Percentiles rank a stretch among this genome's conserved stretches.
Conservation (phyloP, 2,888 invertebrate species). For the Hylaea fasciaria region DNA sequence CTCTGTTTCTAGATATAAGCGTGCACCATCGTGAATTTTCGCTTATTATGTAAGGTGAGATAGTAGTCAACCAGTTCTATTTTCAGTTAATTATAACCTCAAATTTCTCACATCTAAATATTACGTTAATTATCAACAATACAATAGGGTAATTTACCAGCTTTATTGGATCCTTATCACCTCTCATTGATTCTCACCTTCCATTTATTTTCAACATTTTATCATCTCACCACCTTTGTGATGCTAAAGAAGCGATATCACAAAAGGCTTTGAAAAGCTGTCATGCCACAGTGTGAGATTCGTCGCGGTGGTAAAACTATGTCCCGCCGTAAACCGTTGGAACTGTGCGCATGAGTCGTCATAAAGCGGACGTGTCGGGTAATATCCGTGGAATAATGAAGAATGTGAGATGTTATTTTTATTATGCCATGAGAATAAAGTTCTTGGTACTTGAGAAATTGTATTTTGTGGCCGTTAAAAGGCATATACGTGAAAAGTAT, state of each 20-base stretch:
- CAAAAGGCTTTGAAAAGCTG: conserved; percentile 41
- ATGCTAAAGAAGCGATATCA: conserved; percentile 47
- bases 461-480: too few relatives aligned
- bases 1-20: too few relatives aligned
- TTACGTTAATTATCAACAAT: too few relatives aligned
- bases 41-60: too few relatives aligned
- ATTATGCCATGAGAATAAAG: conserved; percentile 19
- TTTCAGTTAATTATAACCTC: too few relatives aligned
- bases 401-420: conserved; percentile 20
- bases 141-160: background rate
- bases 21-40: too few relatives aligned
- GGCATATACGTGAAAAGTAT: too few relatives aligned
- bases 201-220: background rate
- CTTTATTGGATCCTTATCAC: background rate
- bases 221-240: conserved; percentile 30
- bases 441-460: conserved; percentile 3
- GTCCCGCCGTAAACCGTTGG: too few relatives aligned
- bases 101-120: too few relatives aligned
- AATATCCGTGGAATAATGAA: conserved; percentile 34
- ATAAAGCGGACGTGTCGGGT: conserved; percentile 37
- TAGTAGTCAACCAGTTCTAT: too few relatives aligned
- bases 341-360: too few relatives aligned
- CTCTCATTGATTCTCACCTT: background rate
- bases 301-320: conserved; percentile 50
- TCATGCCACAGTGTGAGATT: conserved; percentile 48